Evolutionary conservation across 2,888 invertebrate genomes (phyloP).

Genomic region (Lysandra coridon): DNA sequence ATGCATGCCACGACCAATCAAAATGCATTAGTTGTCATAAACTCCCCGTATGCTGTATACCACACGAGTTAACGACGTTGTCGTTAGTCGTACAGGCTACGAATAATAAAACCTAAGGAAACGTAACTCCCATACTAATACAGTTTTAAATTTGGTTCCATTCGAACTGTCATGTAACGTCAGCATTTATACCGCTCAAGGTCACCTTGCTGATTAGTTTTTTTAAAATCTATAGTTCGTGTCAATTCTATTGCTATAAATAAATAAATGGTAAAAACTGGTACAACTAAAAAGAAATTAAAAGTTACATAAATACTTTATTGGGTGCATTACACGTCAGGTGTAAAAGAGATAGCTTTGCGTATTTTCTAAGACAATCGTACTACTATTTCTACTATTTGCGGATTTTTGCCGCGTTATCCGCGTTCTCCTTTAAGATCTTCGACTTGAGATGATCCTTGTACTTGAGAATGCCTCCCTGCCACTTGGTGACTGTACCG

Average conservation of each 20-base stretch:
- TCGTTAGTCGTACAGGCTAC: too few species aligned
- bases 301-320: slow-evolving; percentile 12
- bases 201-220: too few species aligned
- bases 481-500: slow-evolving; percentile 97
- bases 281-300: slow-evolving; percentile 3
- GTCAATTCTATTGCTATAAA: not conserved
- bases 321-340: slow-evolving; percentile 18
- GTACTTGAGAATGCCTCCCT: slow-evolving; percentile 96
- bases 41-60: too few species aligned
- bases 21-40: too few species aligned
- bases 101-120: too few species aligned
- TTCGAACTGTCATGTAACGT: too few species aligned
- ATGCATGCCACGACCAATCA: too few species aligned
- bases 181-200: too few species aligned
- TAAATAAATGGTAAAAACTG: not conserved
- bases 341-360: slow-evolving; percentile 31
- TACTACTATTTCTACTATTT: slow-evolving; percentile 56
- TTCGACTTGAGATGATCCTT: slow-evolving; percentile 96
- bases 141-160: too few species aligned
- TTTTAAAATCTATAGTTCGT: too few species aligned
- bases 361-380: slow-evolving; percentile 27
- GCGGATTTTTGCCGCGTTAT: slow-evolving; percentile 70
- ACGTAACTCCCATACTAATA: too few species aligned
- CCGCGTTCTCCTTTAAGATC: slow-evolving; percentile 87
- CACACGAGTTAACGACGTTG: too few species aligned